A percentile compares a stretch with the other conserved stretches of the same genome.
phyloP scores from a whole-genome alignment of 1,140 invertebrate genomes.

The Zaprionus capensis region DNA sequence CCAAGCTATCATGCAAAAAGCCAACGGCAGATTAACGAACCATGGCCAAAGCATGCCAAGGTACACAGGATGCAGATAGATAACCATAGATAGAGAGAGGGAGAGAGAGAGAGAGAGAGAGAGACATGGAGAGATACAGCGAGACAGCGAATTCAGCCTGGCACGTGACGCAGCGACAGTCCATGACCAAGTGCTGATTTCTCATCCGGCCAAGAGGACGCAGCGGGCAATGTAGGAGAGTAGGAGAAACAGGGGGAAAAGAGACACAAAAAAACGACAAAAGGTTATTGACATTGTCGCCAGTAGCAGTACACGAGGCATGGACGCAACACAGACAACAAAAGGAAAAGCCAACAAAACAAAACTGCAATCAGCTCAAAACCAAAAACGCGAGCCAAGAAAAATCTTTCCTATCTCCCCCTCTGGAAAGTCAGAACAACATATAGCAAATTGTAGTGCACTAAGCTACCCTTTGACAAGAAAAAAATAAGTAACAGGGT shows the following conservation, averaged over 20 bases:
- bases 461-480: neutral
- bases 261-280: constrained; percentile 54
- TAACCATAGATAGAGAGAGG: neutral
- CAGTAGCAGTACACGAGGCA: neutral
- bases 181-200: constrained; percentile 82
- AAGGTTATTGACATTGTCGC: constrained; percentile 81
- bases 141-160: constrained; percentile 34
- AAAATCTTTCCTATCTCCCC: neutral
- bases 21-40: constrained; percentile 81
- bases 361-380: constrained; percentile 40
- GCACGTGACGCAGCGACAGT: constrained; percentile 81
- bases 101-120: neutral
- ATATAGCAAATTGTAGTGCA: constrained; percentile 9
- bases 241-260: constrained; percentile 10
- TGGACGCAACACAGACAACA: constrained; percentile 37
- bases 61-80: constrained; percentile 37
- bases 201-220: constrained; percentile 60
- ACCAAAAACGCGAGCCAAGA: constrained; percentile 29
- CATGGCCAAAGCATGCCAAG: constrained; percentile 77
- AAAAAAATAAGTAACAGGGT: constrained; percentile 1
- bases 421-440: neutral
- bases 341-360: constrained; percentile 32
- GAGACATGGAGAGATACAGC: neutral
- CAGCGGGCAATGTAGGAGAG: constrained; percentile 15
- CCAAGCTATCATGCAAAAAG: constrained; percentile 81